These are phyloP conservation scores for Lepilemur septentrionalis DNA, from an alignment of 2,797 vertebrate species.

Conservation along the genomic window DNA sequence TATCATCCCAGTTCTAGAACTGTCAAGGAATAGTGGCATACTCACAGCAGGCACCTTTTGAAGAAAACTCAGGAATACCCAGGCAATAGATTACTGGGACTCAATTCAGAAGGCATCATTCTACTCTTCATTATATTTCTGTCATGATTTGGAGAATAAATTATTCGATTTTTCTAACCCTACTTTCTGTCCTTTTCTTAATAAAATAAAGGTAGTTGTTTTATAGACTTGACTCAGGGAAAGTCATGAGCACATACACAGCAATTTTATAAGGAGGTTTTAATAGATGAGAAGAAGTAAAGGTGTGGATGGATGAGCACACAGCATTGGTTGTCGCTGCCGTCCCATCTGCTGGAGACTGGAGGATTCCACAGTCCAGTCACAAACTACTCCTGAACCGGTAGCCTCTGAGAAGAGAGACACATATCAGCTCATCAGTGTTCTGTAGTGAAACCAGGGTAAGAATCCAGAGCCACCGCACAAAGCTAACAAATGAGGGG, in stretches of 20 bases:
- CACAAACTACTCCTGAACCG: neutral
- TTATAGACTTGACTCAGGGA: neutral
- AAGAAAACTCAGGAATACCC: neutral
- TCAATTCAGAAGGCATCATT: neutral
- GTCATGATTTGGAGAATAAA: neutral
- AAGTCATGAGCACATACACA: neutral
- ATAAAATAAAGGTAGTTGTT: neutral
- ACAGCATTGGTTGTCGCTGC: too few species aligned
- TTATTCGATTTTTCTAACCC: neutral
- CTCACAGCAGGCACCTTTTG: neutral
- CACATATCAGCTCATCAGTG: neutral
- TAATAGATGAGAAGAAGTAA: neutral
- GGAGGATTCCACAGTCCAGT: neutral
- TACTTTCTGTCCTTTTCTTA: slow-evolving; percentile 16
- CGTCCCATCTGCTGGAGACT: neutral
- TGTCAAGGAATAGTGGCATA: neutral
- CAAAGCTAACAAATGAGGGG: neutral
- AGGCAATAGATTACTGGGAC: neutral
- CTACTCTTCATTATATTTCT: neutral
- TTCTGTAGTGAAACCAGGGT: neutral
- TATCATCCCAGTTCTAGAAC: neutral
- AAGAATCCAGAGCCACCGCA: neutral
- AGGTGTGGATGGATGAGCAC: neutral
- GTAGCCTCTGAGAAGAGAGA: neutral
- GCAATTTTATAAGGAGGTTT: neutral